Conservation (phyloP, 1,140 invertebrate species). For the Calephelis nemesis region DNA sequence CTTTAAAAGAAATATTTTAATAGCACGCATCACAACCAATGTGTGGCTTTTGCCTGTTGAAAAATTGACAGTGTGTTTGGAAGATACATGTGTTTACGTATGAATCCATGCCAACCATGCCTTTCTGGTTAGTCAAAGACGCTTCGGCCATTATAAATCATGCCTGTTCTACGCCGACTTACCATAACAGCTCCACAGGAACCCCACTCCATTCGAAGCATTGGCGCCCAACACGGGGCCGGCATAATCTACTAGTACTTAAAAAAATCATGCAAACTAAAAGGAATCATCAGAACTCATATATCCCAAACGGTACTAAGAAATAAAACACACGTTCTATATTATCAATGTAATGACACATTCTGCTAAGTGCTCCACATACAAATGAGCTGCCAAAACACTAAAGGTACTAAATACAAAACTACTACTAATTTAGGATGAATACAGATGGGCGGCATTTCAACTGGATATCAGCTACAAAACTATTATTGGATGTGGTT, state of each 20-base stretch:
- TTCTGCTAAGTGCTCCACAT: slow-evolving; percentile 64
- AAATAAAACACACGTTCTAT: slow-evolving; percentile 76
- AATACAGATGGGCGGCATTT: no score
- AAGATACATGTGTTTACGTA: slow-evolving; percentile 63
- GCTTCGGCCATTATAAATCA: slow-evolving; percentile 36
- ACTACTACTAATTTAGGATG: slow-evolving; percentile 42
- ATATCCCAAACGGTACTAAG: slow-evolving; percentile 47
- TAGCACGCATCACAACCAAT: slow-evolving; percentile 77
- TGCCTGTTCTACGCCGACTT: slow-evolving; percentile 45
- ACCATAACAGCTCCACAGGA: slow-evolving; percentile 29
- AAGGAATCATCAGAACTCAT: slow-evolving; percentile 54
- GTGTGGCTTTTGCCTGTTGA: slow-evolving; percentile 66
- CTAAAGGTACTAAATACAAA: slow-evolving; percentile 58
- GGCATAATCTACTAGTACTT: slow-evolving; percentile 21
- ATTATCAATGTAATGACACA: slow-evolving; percentile 76
- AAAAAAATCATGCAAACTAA: slow-evolving; percentile 52
- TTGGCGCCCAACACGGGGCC: slow-evolving; percentile 36
- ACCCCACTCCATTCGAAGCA: slow-evolving; percentile 31
- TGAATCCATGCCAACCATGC: slow-evolving; percentile 64
- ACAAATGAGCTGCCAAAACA: slow-evolving; percentile 59
- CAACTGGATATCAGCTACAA: no score
- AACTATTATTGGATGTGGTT: no score
- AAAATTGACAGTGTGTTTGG: slow-evolving; percentile 74
- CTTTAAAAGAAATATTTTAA: slow-evolving; percentile 55
- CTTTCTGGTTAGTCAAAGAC: slow-evolving; percentile 47